These are phyloP conservation scores for Chrysoperla carnea DNA, from an alignment of 1,140 invertebrate genomes.

Conservation along the genomic window DNA sequence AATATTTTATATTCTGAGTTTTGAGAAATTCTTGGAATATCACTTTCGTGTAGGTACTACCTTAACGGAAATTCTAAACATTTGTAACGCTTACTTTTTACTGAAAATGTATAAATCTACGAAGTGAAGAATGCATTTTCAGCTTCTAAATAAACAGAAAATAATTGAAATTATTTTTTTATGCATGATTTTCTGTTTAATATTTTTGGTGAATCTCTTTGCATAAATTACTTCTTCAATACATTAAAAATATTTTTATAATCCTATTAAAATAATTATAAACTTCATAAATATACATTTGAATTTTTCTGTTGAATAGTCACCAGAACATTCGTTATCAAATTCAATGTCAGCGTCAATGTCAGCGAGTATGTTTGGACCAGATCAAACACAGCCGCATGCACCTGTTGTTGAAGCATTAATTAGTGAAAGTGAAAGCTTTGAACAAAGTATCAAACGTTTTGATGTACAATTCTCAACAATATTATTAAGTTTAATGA, in stretches of 20 bases:
- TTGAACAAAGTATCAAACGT: not conserved
- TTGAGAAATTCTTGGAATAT: too few species aligned
- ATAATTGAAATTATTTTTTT: too few species aligned
- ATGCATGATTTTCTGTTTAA: too few species aligned
- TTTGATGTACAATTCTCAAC: constrained; percentile 1
- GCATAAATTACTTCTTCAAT: not conserved
- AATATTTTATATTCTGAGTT: too few species aligned
- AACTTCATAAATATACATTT: not conserved
- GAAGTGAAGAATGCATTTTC: too few species aligned
- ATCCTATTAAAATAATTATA: not conserved
- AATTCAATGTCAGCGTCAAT: not conserved
- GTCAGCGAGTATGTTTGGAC: not conserved
- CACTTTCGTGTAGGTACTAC: too few species aligned
- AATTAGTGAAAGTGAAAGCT: not conserved
- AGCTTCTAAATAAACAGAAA: too few species aligned
- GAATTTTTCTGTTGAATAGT: not conserved
- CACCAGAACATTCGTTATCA: not conserved
- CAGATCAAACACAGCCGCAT: not conserved
- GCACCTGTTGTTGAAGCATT: not conserved
- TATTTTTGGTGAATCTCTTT: not conserved
- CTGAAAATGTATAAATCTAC: too few species aligned
- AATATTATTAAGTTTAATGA: not conserved
- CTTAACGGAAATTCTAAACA: too few species aligned
- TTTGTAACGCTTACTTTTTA: too few species aligned
- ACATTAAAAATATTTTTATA: not conserved